Base-by-base conservation (phyloP, 2,113 vertebrate genomes). In the Seriola aureovittata region DNA sequence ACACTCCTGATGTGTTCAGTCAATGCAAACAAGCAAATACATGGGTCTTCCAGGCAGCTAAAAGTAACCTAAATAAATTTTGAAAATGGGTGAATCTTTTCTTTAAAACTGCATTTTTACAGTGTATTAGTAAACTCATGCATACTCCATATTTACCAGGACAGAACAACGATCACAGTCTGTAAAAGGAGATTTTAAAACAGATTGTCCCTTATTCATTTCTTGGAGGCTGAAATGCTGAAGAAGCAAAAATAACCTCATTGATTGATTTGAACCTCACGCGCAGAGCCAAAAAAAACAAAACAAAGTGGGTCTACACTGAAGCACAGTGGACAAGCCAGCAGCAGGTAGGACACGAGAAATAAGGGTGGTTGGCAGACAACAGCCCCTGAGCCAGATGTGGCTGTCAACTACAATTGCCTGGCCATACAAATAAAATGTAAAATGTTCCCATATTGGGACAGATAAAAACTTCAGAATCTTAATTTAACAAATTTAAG, bases 1-100 rank as follows among this genome's bases (percentile, higher is more conserved):
- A 76, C 44, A 40, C 59, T 65, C 46, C 55, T 52, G 19, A 68
- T 44, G 52, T 52, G 32, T 46, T 54, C 42, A 42, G 13, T 42
- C 14, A 1, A 54, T 42, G 42, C 63, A 57, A 66, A 73, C 29
- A 38, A 70, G 16, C 65, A 75, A 29, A 68, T 29, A 42, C 29
- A 57, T 2, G 54, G 63, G 23, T 68, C 59, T 34, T 59, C 16
- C 21, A 46, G 72, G 79, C 69, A 88, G 81, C 72, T 80, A 50
- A 72, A 81, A 48, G 16, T 42, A 40, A n/a, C 1, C 9, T 6
- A 6, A 46, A 71, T 14, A 4, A 38, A 32, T 9, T 5, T 19
- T 14, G 29, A 57, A 62, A 66, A 44, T 32, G 59, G 29, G 38
- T n/a, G 21, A 57, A 76, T 21, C 57, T 16, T 44, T 55, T 16